Evolutionary conservation across 2,888 invertebrate species (phyloP).

Genomic region (Sinelater perroti): DNA sequence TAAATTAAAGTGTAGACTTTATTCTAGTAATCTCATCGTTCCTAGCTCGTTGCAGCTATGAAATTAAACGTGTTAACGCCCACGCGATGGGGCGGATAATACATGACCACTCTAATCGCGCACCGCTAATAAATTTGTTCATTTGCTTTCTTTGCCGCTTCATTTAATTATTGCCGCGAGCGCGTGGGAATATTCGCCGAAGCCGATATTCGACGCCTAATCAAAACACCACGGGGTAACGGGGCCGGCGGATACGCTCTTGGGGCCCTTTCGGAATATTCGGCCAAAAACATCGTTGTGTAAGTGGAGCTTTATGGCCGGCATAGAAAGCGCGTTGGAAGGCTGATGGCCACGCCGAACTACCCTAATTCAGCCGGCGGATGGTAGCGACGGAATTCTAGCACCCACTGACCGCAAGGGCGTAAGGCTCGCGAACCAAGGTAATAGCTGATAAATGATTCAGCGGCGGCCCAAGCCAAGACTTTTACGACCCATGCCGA

Average conservation of each 20-base stretch:
- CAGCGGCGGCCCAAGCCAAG: constrained; percentile 51
- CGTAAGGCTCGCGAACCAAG: constrained; percentile 46
- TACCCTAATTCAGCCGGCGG: constrained; percentile 40
- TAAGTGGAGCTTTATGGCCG: constrained; percentile 57
- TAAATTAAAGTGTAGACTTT: constrained; percentile 24
- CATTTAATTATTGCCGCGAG: constrained; percentile 25
- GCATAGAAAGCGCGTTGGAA: constrained; percentile 59
- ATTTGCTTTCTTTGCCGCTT: constrained; percentile 28
- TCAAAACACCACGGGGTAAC: too few species aligned
- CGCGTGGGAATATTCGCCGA: constrained; percentile 28
- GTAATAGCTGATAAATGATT: constrained; percentile 59
- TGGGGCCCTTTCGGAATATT: constrained; percentile 1
- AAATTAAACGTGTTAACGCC: constrained; percentile 32
- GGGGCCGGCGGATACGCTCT: too few species aligned
- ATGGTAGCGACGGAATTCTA: constrained; percentile 26
- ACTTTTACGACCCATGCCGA: constrained; percentile 57
- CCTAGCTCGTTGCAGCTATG: constrained; percentile 25
- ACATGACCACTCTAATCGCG: constrained; percentile 27
- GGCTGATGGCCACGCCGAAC: constrained; percentile 54
- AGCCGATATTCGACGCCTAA: too few species aligned
- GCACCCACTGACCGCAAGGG: constrained; percentile 42
- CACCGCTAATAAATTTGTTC: constrained; percentile 29
- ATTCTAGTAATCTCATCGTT: constrained; percentile 27
- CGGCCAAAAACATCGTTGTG: constrained; percentile 55
- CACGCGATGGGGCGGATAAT: constrained; percentile 31